Percentiles rank a stretch among this genome's conserved stretches.
Conservation (phyloP, 2,888 invertebrate genomes). For the Eupelmus urozonus region DNA sequence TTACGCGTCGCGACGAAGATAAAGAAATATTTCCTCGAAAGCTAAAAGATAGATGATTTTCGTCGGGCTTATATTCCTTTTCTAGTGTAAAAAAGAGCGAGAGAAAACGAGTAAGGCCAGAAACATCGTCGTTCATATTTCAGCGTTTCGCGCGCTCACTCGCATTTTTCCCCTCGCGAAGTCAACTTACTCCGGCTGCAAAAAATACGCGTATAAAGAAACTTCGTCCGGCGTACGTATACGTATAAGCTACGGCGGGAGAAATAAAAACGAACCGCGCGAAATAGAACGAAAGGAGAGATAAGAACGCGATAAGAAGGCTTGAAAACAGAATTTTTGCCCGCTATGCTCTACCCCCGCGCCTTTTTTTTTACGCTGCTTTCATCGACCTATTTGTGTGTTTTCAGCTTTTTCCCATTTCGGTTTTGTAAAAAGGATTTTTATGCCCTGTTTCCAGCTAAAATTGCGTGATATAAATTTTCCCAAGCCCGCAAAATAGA, state of each 20-base stretch:
- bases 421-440: not conserved
- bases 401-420: not conserved
- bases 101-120: not conserved
- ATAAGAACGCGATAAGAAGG: slow-evolving; percentile 22
- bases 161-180: not conserved
- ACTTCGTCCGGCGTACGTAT: slow-evolving; percentile 13
- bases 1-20: not conserved
- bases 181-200: slow-evolving; percentile 11
- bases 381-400: not conserved
- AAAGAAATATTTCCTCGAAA: not conserved
- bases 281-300: slow-evolving; percentile 34
- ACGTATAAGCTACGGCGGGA: not conserved
- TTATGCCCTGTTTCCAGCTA: not conserved
- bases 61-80: not conserved
- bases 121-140: slow-evolving; percentile 42
- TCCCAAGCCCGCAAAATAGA: too few species aligned
- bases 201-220: slow-evolving; percentile 34
- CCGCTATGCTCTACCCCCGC: not conserved
- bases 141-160: slow-evolving; percentile 30
- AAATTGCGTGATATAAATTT: too few species aligned
- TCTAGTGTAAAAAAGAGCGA: slow-evolving; percentile 3
- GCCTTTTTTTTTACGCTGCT: not conserved
- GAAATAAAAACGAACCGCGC: slow-evolving; percentile 37
- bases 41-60: slow-evolving; percentile 33
- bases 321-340: slow-evolving; percentile 33